Evolutionary conservation across 2,888 invertebrate species (phyloP), one percentile per base, ranked within the genome.

Genomic region (Sympetrum striolatum): DNA sequence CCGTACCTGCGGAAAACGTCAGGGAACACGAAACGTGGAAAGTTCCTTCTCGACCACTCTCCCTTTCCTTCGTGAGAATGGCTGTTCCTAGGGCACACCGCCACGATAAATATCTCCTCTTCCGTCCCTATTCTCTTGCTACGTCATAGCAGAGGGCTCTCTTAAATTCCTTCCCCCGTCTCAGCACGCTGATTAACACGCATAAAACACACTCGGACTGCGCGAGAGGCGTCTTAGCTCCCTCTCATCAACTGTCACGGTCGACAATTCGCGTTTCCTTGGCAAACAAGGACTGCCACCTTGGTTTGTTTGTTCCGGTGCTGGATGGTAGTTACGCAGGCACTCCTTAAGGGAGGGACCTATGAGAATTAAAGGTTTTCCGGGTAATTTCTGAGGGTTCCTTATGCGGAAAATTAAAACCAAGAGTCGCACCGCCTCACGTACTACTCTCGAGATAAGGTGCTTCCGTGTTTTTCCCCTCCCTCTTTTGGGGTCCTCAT

Each of bases 331-430:
- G 64, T 64, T 64, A 64, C 64, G 22, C 10, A 5, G 25, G 25
- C 73, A 31, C 73, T 73, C 73, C 31, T 73, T 73, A 73, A 31
- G 73, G 73, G 10, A 8, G 10, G 58, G 60, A 60, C 86, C 86
- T 60, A 86, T 64, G 86, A 64, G 86, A 86, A 60, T 64, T 86
- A 86, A 86, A 86, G 31, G 25, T 73, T 73, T 73, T 73, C 73
- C 73, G 60, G 86, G 60, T 86, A 86, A 86, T 86, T 86, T 86
- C 64, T 60, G 60, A 37, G 86, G 86, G 86, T 86, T 64, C 60
- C 86, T 86, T 86, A 86, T 86, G 86, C 86, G 86, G 86, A 86
- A 86, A 86, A 86, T 86, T 86, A 86, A 86, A 60, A 60, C 37
- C 39, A 35, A 31, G 86, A 48, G 86, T 86, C 60, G 86, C 60